Evolutionary conservation across 2,113 vertebrate species (phyloP).

Genomic region (Sisor rabdophorus): DNA sequence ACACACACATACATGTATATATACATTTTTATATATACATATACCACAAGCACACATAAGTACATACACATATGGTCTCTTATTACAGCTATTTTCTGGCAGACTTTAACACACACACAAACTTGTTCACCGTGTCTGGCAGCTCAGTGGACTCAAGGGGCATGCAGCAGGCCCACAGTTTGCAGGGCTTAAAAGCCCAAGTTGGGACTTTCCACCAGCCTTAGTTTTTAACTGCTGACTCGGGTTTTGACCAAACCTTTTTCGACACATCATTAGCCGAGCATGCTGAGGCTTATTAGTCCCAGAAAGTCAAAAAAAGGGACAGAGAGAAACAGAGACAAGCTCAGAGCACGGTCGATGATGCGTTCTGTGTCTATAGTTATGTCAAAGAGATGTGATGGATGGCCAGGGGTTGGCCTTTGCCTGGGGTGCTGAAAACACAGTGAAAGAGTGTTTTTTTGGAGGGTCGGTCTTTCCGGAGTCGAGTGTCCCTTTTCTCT

Average conservation of each 20-base stretch:
- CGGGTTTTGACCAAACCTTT: constrained; percentile 53
- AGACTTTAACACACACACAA: constrained; percentile 34
- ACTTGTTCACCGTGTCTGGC: constrained; percentile 38
- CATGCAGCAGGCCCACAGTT: constrained; percentile 61
- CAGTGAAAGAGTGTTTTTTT: constrained; percentile 21
- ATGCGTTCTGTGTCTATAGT: constrained; percentile 39
- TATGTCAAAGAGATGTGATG: constrained; percentile 34
- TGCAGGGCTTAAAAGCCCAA: constrained; percentile 57
- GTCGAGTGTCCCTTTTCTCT: constrained; percentile 41
- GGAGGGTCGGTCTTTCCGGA: constrained; percentile 22
- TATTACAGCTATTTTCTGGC: constrained; percentile 45
- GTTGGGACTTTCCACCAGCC: constrained; percentile 70
- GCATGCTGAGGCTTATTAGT: constrained; percentile 52
- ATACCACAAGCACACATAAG: constrained; percentile 41
- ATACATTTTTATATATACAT: background rate
- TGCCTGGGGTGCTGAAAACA: constrained; percentile 31
- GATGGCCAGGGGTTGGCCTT: constrained; percentile 35
- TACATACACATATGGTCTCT: constrained; percentile 49
- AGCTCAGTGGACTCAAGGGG: constrained; percentile 68
- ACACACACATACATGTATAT: background rate
- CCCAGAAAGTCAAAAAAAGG: constrained; percentile 36
- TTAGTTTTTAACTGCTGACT: constrained; percentile 50
- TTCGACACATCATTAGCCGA: constrained; percentile 47
- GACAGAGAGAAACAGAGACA: constrained; percentile 24
- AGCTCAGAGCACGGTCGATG: constrained; percentile 25